A percentile compares a stretch with the other conserved stretches of the same genome.
Conservation (phyloP, 1,140 invertebrate species). For the Eriocheir sinensis region DNA sequence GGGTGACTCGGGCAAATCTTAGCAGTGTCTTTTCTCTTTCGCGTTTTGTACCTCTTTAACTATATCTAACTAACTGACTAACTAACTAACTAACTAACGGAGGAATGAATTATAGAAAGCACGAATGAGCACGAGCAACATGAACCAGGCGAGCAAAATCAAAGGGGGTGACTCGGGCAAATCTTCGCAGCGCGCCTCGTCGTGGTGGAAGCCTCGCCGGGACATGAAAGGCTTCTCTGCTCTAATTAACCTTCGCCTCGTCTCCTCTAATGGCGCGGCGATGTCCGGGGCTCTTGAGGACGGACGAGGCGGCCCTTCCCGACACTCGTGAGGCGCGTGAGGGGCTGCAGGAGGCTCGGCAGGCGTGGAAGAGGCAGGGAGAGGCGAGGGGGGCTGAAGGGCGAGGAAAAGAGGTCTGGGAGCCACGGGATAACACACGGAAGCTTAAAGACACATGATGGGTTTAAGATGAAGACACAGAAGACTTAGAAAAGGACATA, state of each 20-base stretch:
- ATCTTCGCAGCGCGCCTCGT: neutral
- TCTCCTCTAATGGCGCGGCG: constrained; percentile 10
- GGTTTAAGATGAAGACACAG: no score
- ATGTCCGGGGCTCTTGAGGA: neutral
- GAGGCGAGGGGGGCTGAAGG: no score
- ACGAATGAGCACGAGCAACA: neutral
- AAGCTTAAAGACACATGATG: no score
- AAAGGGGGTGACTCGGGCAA: constrained; percentile 4
- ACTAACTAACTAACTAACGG: no score
- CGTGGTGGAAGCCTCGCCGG: neutral
- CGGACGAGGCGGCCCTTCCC: neutral
- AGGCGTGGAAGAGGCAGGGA: no score
- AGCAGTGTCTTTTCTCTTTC: no score
- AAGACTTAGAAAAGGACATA: no score
- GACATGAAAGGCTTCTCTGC: neutral
- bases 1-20: no score
- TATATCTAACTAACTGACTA: no score
- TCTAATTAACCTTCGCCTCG: neutral
- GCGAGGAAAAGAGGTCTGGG: no score
- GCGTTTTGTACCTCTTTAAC: no score
- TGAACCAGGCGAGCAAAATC: neutral
- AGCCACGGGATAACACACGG: no score
- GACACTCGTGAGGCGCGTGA: neutral
- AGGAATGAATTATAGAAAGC: neutral
- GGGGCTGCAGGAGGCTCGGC: neutral